phyloP scores from a whole-genome alignment of 2,113 vertebrate genomes.

The Chroicocephalus ridibundus region DNA sequence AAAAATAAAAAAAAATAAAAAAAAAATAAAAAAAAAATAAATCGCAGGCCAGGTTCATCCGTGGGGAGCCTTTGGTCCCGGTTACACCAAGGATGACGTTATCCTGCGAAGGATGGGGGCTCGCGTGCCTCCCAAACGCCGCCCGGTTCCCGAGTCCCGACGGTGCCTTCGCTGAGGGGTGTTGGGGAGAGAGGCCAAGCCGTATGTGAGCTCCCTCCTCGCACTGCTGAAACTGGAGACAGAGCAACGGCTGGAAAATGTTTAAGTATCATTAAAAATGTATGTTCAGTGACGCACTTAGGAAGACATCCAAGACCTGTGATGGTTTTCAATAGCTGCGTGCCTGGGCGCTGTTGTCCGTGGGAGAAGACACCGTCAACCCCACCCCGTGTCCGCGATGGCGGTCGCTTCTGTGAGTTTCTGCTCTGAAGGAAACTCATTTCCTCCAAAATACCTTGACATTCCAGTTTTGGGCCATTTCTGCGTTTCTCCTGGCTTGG shows the following conservation, averaged over 20 bases:
- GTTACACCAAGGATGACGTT: rapidly evolving
- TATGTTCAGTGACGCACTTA: not conserved
- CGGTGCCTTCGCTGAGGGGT: not conserved
- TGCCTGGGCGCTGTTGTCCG: not conserved
- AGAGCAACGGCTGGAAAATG: slow-evolving; percentile 1
- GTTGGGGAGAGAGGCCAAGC: not conserved
- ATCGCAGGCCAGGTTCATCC: rapidly evolving
- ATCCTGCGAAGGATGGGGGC: not conserved
- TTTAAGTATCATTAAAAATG: slow-evolving; percentile 23
- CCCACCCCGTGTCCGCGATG: rapidly evolving
- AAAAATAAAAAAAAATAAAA: not conserved
- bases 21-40: not conserved
- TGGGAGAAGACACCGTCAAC: not conserved
- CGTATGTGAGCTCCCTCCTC: not conserved
- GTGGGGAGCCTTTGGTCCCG: rapidly evolving
- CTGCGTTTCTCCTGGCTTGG: not conserved
- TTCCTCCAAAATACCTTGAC: not conserved
- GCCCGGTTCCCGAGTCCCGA: rapidly evolving
- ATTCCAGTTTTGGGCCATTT: not conserved
- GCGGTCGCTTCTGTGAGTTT: rapidly evolving
- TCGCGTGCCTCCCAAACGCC: rapidly evolving
- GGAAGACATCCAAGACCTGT: not conserved
- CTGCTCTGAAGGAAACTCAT: not conserved
- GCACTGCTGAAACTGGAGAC: not conserved
- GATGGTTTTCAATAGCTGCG: not conserved